Conservation (phyloP, 1,140 invertebrate genomes). For the Aricia agestis region DNA sequence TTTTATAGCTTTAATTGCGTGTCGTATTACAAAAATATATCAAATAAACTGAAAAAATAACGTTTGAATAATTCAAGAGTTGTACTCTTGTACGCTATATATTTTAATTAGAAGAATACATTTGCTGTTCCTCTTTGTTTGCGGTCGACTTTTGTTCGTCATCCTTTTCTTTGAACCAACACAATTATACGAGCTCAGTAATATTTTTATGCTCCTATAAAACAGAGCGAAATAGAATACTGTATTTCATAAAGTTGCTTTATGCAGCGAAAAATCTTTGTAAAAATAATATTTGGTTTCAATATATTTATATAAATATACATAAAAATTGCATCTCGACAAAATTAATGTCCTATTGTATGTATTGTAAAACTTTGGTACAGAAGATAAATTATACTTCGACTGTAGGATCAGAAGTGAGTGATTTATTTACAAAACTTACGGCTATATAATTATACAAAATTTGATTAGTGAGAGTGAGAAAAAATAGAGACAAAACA, state of each 20-base stretch:
- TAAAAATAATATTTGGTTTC: not conserved
- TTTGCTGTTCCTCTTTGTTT: not conserved
- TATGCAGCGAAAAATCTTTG: not conserved
- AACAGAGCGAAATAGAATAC: not conserved
- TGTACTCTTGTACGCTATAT: not conserved
- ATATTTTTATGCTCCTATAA: not conserved
- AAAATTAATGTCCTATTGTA: no score
- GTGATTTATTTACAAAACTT: no score
- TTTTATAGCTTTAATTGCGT: no score
- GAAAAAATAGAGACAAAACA: no score
- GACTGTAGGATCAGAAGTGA: no score
- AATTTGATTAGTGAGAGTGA: no score
- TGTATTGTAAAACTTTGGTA: no score
- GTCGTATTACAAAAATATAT: no score
- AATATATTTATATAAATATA: no score
- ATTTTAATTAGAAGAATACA: constrained; percentile 4
- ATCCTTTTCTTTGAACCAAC: not conserved
- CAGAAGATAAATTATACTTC: no score
- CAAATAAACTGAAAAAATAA: not conserved
- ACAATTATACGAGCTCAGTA: not conserved
- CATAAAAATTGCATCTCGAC: no score
- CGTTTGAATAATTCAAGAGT: not conserved
- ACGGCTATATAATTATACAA: no score
- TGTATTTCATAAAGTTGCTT: not conserved
- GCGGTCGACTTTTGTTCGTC: not conserved